These are phyloP conservation scores for Cistogaster globosa DNA, from an alignment of 2,888 invertebrate species.

Conservation along the genomic window DNA sequence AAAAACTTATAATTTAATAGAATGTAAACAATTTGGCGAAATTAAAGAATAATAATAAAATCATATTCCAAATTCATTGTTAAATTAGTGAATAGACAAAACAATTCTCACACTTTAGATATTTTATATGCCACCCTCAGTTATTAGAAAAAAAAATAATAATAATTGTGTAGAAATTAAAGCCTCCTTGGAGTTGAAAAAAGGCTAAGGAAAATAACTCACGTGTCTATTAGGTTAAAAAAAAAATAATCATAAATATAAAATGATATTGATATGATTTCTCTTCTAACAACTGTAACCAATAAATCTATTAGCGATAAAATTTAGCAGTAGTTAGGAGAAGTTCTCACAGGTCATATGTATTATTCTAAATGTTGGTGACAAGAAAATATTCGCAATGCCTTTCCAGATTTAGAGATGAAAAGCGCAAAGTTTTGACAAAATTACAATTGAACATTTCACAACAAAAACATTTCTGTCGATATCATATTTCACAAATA, in stretches of 20 bases:
- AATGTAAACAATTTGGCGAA: constrained; percentile 82
- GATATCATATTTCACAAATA: constrained; percentile 48
- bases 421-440: constrained; percentile 60
- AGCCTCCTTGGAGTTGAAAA: constrained; percentile 54
- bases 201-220: constrained; percentile 6
- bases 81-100: constrained; percentile 30
- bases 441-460: constrained; percentile 52
- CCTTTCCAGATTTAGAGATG: constrained; percentile 41
- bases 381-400: constrained; percentile 59
- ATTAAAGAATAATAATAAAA: constrained; percentile 82
- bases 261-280: constrained; percentile 57
- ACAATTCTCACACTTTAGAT: constrained; percentile 52
- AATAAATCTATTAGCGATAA: constrained; percentile 81
- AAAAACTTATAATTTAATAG: constrained; percentile 80
- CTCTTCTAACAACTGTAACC: constrained; percentile 54
- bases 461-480: constrained; percentile 47
- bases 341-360: constrained; percentile 66
- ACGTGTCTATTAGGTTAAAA: constrained; percentile 39
- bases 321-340: constrained; percentile 74
- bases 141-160: neutral
- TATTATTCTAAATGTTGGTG: constrained; percentile 42
- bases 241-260: constrained; percentile 6
- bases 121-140: neutral
- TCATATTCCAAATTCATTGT: constrained; percentile 52
- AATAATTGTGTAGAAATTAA: constrained; percentile 32